Evolutionary conservation across 2,888 invertebrate species (phyloP), one percentile per base, ranked within the genome.

Genomic region (Nomada lathburiana): DNA sequence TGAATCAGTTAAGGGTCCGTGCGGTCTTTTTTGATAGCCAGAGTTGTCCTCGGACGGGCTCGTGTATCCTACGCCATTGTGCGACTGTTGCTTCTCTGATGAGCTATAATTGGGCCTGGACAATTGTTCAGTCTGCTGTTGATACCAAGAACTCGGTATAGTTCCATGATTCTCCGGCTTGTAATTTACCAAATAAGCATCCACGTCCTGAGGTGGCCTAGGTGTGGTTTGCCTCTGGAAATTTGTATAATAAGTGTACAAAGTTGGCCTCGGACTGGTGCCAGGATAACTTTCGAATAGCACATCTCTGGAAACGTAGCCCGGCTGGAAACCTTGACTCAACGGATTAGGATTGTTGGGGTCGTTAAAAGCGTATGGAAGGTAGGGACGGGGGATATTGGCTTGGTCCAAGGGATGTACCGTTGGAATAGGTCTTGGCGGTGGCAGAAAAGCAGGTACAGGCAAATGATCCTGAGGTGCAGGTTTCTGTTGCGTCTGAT

Each of bases 301-400:
- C 7, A 89, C 68, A 26, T 89, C 83, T 47, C 83, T 86, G 4
- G 65, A 16, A 0, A 53, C 18, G 4, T 90, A 90, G 5, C 63
- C 50, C 0, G 87, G 65, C 11, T 67, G 88, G 26, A 84, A 92
- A 0, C 92, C 91, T 16, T 87, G 92, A 60, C 70, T 86, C 9
- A 89, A 86, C 5, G 93, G 93, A 84, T 93, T 92, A 0, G 93
- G 93, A 79, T 93, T 92, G 68, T 68, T 90, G 0, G 91, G 90
- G 72, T 93, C 92, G 13, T 88, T 70, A 64, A 86, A 90, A 55
- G 73, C 57, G 11, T 83, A 60, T 0, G 86, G 85, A 44, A 84
- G 20, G 18, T 88, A 88, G 44, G 84, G 69, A 0, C 53, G 11
- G 0, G 9, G 44, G 1, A 42, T 4, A 13, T 29, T 2, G 2